A percentile compares a stretch with the other conserved stretches of the same genome.
phyloP scores from a whole-genome alignment of 2,113 vertebrate genomes.

The Emydura subglobosa region DNA sequence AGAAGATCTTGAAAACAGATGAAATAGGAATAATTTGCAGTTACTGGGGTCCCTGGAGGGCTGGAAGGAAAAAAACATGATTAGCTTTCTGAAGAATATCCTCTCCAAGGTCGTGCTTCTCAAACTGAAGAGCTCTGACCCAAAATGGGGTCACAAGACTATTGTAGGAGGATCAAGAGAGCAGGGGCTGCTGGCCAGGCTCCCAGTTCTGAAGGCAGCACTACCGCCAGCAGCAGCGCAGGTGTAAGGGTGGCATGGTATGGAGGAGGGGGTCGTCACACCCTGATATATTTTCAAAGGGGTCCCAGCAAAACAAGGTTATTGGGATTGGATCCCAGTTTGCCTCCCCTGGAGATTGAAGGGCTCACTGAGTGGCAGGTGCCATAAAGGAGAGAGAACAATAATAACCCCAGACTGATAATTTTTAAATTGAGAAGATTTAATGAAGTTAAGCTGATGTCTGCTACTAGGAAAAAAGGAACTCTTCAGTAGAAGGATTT shows the following conservation, averaged over 20 bases:
- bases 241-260: not conserved
- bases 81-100: not conserved
- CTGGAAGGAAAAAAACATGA: not conserved
- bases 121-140: not conserved
- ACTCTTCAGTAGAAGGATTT: not conserved
- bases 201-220: not conserved
- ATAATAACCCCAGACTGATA: not conserved
- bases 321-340: not conserved
- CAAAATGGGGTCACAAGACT: not conserved
- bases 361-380: not conserved
- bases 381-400: not conserved
- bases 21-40: not conserved
- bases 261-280: not conserved
- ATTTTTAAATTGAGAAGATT: not conserved
- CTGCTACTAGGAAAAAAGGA: not conserved
- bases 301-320: not conserved
- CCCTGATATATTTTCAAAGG: not conserved
- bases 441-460: not conserved
- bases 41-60: not conserved
- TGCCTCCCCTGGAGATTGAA: not conserved
- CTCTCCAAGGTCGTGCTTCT: not conserved
- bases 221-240: not conserved
- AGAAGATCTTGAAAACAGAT: not conserved
- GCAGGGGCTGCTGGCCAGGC: not conserved
- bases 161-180: not conserved